Evolutionary conservation across 1,140 invertebrate genomes (phyloP).

Genomic region (Scaptomyza hsui): DNA sequence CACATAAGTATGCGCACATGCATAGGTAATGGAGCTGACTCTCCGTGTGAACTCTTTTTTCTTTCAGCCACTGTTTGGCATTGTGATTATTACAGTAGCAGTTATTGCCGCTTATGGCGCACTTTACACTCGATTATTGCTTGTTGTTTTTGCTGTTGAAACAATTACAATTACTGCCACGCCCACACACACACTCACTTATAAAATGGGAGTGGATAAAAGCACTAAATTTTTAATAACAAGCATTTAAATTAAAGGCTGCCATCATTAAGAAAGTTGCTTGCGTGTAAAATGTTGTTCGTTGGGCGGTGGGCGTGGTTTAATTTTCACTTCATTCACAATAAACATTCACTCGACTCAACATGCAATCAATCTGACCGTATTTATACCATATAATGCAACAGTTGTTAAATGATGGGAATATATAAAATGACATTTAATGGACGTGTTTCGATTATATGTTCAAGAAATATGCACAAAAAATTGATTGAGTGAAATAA

Average conservation of each 20-base stretch:
- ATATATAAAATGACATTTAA: constrained; percentile 34
- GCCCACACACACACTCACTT: constrained; percentile 14
- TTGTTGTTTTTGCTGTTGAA: constrained; percentile 9
- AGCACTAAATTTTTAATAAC: constrained; percentile 76
- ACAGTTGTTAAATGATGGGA: constrained; percentile 29
- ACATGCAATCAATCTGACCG: constrained; percentile 56
- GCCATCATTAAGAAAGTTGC: constrained; percentile 28
- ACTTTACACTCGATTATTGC: constrained; percentile 25
- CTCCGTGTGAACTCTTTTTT: constrained; percentile 16
- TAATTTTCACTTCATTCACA: constrained; percentile 47
- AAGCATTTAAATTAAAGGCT: constrained; percentile 57
- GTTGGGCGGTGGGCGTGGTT: constrained; percentile 9
- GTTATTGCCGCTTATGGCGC: constrained; percentile 28
- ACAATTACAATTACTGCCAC: constrained; percentile 40
- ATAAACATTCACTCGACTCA: constrained; percentile 52
- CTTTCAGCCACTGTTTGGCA: constrained; percentile 29
- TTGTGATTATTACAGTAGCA: constrained; percentile 33
- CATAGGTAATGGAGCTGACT: constrained; percentile 13
- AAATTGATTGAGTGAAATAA: background rate
- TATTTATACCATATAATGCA: constrained; percentile 20
- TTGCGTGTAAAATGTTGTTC: background rate
- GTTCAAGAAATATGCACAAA: background rate
- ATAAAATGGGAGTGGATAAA: constrained; percentile 9
- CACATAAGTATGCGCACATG: constrained; percentile 10
- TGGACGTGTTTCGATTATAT: background rate